Evolutionary conservation across 2,888 invertebrate genomes (phyloP).

Genomic region (Dioctria linearis): DNA sequence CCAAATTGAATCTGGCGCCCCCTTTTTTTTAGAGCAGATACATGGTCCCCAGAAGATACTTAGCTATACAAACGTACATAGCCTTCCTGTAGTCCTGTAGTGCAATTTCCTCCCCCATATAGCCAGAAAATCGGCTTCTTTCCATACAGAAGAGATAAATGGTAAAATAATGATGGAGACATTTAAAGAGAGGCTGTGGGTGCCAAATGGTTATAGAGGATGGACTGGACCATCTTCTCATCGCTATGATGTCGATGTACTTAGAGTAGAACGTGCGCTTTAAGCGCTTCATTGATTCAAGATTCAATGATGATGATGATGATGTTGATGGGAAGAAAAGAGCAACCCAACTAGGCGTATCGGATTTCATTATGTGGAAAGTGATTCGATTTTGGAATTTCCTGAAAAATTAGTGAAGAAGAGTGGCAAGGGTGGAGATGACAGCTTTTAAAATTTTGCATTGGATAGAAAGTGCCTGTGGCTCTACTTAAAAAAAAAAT

Average conservation of each 20-base stretch:
- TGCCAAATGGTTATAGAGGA: conserved; percentile 42
- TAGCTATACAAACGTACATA: background rate
- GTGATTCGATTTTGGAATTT: conserved; percentile 59
- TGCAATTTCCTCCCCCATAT: background rate
- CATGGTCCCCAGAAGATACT: background rate
- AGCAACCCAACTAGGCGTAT: conserved; percentile 71
- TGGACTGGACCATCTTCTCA: background rate
- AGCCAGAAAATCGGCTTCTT: conserved; percentile 31
- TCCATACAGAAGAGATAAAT: conserved; percentile 20
- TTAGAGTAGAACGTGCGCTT: background rate
- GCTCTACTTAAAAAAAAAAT: too few species aligned
- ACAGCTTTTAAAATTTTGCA: conserved; percentile 15
- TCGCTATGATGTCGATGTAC: background rate
- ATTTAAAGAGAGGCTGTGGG: conserved; percentile 39
- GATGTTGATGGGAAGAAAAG: conserved; percentile 62
- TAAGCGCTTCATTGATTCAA: conserved; percentile 29
- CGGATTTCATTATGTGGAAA: conserved; percentile 70
- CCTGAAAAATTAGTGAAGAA: conserved; percentile 22
- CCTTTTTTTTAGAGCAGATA: background rate
- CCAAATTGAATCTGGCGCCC: conserved; percentile 30
- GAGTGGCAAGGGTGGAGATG: background rate
- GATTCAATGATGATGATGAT: conserved; percentile 9
- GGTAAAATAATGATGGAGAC: conserved; percentile 48
- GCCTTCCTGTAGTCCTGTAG: background rate
- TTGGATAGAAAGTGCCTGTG: background rate